Evolutionary conservation across 2,113 vertebrate genomes (phyloP).

Genomic region (Xiphophorus maculatus): DNA sequence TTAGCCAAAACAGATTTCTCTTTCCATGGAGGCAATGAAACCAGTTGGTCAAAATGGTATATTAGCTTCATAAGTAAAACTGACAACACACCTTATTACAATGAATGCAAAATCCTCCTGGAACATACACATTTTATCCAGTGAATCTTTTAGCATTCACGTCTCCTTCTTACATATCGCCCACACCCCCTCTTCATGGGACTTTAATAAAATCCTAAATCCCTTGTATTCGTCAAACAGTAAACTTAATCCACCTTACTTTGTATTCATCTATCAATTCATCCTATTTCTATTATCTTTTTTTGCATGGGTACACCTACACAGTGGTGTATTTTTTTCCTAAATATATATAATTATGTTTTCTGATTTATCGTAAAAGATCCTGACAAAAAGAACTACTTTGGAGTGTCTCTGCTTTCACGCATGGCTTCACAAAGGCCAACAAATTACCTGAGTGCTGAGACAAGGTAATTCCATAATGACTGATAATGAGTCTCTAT

Average conservation of each 20-base stretch:
- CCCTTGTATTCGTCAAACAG: conserved; percentile 1
- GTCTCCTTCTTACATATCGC: background rate
- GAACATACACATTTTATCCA: background rate
- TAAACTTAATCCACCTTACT: conserved; percentile 21
- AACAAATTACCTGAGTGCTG: conserved; percentile 22
- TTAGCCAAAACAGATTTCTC: background rate
- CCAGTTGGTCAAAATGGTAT: background rate
- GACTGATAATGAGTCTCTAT: conserved; percentile 40
- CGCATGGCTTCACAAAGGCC: conserved; percentile 25
- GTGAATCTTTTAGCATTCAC: conserved; percentile 7
- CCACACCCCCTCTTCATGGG: background rate
- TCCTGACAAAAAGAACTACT: background rate
- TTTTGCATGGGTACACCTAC: conserved; percentile 11
- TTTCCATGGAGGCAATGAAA: background rate
- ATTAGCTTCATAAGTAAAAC: background rate
- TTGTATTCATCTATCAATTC: conserved; percentile 18
- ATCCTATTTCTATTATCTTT: conserved; percentile 16
- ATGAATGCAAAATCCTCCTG: background rate
- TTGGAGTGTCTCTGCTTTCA: conserved; percentile 7
- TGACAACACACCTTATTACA: conserved; percentile 2
- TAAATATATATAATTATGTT: conserved; percentile 14
- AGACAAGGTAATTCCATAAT: conserved; percentile 42
- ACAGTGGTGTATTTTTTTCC: conserved; percentile 1
- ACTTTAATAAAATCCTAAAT: conserved; percentile 1
- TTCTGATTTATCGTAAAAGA: conserved; percentile 25